Evolutionary conservation across 2,888 invertebrate genomes (phyloP), one percentile per base, ranked within the genome.

Genomic region (Drosophila gaucha): DNA sequence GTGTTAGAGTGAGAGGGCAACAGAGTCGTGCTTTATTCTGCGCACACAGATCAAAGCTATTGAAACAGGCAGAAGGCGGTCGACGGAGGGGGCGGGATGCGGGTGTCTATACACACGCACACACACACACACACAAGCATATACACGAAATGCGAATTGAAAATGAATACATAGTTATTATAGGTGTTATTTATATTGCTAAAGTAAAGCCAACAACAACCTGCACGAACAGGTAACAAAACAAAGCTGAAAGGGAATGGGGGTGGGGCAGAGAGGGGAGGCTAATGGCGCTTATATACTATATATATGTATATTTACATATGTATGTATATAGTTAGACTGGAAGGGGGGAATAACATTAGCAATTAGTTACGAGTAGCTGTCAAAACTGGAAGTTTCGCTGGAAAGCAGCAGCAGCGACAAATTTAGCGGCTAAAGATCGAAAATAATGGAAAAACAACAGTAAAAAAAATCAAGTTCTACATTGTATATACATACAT

Each of bases 161-260:
- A 80, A 86, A 86, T 68, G 80, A 86, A 86, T 84, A 80, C 80
- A 84, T 84, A 80, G 78, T 80, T 77, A 80, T 78, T 86, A 86
- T 86, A 84, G 85, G 87, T 80, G 84, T 86, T 80, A 84, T 86
- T 80, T 80, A 74, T 74, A 80, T 52, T 58, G 72, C 72, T 63
- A 64, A 47, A 35, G 57, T 41, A 54, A 39, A 51, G 46, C 28
- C 47, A 60, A 38, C 49, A 62, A 51, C 41, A 67, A 74, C 64
- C 43, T 63, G 71, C 59, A 71, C 71, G 60, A 74, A 66, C 80
- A 80, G 69, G 50, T 76, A 80, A 78, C 64, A 59, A 57, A 52
- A 41, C 46, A 46, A 26, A 35, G 56, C 30, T 56, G 14, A 39
- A 33, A 54, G 31, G 26, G 57, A 47, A 38, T 12, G 24, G 55